A percentile compares a stretch with the other conserved stretches of the same genome.
Conservation (phyloP, 2,888 invertebrate species). For the Caenorhabditis panamensis region DNA sequence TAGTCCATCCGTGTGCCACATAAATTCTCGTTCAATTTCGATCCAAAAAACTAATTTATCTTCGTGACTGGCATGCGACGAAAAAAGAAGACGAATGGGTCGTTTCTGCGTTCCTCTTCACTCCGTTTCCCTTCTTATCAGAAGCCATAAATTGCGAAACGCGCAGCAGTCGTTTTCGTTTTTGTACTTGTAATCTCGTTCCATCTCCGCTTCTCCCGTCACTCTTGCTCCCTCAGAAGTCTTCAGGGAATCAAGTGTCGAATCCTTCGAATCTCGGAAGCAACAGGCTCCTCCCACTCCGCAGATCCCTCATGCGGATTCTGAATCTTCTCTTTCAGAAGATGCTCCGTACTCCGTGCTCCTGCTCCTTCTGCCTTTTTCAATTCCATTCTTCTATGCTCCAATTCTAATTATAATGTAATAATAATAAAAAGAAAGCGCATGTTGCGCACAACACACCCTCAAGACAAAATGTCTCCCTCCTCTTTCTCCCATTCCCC, state of each 20-base stretch:
- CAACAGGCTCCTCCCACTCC: conserved; percentile 9
- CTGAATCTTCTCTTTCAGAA: background rate
- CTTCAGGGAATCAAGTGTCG: conserved; percentile 59
- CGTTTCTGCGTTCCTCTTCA: background rate
- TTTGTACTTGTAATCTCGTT: conserved; percentile 44
- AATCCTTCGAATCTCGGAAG: conserved; percentile 11
- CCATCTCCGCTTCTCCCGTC: conserved; percentile 14
- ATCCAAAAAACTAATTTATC: background rate
- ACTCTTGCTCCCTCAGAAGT: background rate
- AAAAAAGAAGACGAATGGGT: background rate
- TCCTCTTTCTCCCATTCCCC: background rate
- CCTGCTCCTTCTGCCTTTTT: background rate
- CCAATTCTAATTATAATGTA: conserved; percentile 7
- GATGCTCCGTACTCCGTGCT: background rate
- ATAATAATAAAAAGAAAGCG: background rate
- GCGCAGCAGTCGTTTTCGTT: background rate
- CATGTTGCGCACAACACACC: background rate
- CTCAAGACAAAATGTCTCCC: background rate
- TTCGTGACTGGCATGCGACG: background rate
- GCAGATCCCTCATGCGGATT: background rate
- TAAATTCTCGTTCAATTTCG: background rate
- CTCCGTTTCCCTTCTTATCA: background rate
- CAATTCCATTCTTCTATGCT: background rate
- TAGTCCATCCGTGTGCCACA: too few species aligned
- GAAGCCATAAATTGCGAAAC: conserved; percentile 1